Evolutionary conservation across 64 coral and sea anemone species (phyloP), one percentile per base, ranked within the genome.

Genomic region (Orbicella faveolata): DNA sequence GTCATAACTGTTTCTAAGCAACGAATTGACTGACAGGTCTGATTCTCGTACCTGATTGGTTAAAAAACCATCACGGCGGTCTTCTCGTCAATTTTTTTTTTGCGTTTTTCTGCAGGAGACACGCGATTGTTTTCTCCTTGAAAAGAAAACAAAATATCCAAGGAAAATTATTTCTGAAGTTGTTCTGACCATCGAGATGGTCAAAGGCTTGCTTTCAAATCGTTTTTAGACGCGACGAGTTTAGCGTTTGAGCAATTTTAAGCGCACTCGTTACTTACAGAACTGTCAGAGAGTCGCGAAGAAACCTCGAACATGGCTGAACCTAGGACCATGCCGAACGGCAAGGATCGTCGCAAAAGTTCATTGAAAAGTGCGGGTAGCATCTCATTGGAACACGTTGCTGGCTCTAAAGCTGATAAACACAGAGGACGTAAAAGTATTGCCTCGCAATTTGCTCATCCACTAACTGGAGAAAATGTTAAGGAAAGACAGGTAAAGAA

Each of bases 401-500:
- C 57, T 25, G 74, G 61, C 33, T 18, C 78, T 23, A 90, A 94
- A 78, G 35, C 37, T 48, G 94, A 96, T 33, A 96, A 88, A 75
- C 77, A 77, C 77, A 83, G 94, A 75, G 34, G 90, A 61, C 73
- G 94, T 23, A 96, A 93, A 79, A 96, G 91, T 73, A 79, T 88
- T 25, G 88, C 91, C 14, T 90, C 94, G 4, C 91, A 90, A 41
- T 86, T 96, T 74, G 88, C 88, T 19, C 95, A 96, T 61, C 95
- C 95, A 16, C 82, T 96, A n/a, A 90, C 95, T 66, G 95, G 95
- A 83, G 95, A 96, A 86, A 90, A 88, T 6, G 75, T 96, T 61
- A 96, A 96, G 65, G 95, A 96, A 83, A 93, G 95, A 84, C 95
- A 96, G 91, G 95, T 96, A 68, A 30, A 37, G 21, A 52, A 23